These are phyloP conservation scores for Colletes collaris DNA, from an alignment of 2,888 invertebrate species.

Conservation along the genomic window DNA sequence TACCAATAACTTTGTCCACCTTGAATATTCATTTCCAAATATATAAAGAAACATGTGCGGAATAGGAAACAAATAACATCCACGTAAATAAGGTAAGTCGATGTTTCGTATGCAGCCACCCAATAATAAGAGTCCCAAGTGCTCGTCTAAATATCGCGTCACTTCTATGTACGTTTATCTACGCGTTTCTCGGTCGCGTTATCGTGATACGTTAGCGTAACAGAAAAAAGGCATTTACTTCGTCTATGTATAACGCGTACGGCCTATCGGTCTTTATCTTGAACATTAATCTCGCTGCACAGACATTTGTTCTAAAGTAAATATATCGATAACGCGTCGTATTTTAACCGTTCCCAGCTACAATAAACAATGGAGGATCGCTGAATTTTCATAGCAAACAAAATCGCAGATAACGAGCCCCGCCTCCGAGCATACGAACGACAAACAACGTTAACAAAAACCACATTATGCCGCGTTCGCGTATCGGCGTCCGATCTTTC, in stretches of 20 bases:
- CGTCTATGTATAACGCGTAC: not conserved
- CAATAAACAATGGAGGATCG: constrained; percentile 38
- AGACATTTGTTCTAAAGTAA: constrained; percentile 40
- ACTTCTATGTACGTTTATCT: not conserved
- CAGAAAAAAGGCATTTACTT: constrained; percentile 19
- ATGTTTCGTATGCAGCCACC: no score
- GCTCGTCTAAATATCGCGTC: constrained; percentile 1
- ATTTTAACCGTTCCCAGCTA: constrained; percentile 26
- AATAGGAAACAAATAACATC: no score
- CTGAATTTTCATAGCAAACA: constrained; percentile 53
- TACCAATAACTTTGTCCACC: no score
- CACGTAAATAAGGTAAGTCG: no score
- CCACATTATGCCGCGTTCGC: constrained; percentile 7
- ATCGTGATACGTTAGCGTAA: constrained; percentile 11
- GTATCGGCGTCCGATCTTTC: constrained; percentile 25
- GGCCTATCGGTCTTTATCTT: constrained; percentile 36
- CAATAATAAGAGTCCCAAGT: not conserved
- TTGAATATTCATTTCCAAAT: no score
- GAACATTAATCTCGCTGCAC: constrained; percentile 40
- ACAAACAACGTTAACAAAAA: constrained; percentile 43
- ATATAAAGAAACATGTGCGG: no score
- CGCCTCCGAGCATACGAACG: constrained; percentile 11
- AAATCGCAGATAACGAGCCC: constrained; percentile 34
- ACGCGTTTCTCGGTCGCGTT: constrained; percentile 3
- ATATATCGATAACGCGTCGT: constrained; percentile 43